Evolutionary conservation across 2,797 vertebrate genomes (phyloP), one percentile per base, ranked within the genome.

Genomic region (Galaxias olidus): DNA sequence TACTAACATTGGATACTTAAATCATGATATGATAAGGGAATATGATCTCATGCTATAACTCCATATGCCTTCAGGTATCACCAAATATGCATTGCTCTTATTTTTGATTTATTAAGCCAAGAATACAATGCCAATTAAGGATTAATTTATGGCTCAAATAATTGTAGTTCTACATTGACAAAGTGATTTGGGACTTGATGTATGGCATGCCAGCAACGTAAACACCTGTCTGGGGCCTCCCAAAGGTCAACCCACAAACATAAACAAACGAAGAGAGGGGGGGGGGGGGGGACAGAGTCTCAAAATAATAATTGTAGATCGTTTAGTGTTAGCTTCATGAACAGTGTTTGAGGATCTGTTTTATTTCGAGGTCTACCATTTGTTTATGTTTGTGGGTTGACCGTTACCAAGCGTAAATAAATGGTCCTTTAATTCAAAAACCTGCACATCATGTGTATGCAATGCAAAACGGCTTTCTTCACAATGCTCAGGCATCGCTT

Each of bases 381-480:
- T n/a, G n/a, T n/a, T n/a, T n/a, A n/a, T n/a, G n/a, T n/a, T n/a
- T n/a, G n/a, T n/a, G n/a, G n/a, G n/a, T n/a, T n/a, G n/a, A n/a
- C n/a, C n/a, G 60, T 61, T 47, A 30, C 30, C 30, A 30, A 30
- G 6, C 3, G 30, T 30, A 6, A 30, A 2, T n/a, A n/a, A 30
- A 30, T 30, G 30, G 30, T 30, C 30, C 30, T 3, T 30, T 85
- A 90, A n/a, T n/a, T n/a, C n/a, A n/a, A n/a, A 88, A 87, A 88
- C 89, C 84, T 84, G 80, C 86, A 83, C 81, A 79, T 70, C 75
- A 67, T 75, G 82, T 72, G 81, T 78, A 77, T 87, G 85, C 86
- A 65, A 90, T 88, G 86, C 87, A 85, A 88, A 90, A 81, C 77
- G 9, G 45, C 6, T 30, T 30, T 3, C 6, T 79, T 82, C 73